Conservation (phyloP, 2,797 vertebrate genomes). For the Apodemus agrarius region DNA sequence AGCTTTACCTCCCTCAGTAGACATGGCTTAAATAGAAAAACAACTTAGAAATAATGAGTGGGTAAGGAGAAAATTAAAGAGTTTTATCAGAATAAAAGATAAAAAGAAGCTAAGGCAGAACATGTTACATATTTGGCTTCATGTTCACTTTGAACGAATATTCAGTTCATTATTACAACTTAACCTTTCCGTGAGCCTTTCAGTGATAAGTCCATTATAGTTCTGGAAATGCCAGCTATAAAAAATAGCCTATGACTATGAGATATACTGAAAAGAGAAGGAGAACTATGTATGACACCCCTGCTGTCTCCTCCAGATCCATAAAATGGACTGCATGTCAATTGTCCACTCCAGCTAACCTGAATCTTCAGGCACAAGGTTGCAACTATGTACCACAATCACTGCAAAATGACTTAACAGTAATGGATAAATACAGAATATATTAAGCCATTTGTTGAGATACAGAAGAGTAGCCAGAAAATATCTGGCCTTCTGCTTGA, state of each 20-base stretch:
- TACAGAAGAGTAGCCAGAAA: constrained; percentile 86
- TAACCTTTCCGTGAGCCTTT: constrained; percentile 70
- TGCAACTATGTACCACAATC: constrained; percentile 86
- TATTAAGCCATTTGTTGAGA: constrained; percentile 87
- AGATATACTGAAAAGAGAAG: constrained; percentile 62
- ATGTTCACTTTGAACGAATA: constrained; percentile 66
- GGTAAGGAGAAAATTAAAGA: constrained; percentile 76
- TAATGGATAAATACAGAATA: constrained; percentile 87
- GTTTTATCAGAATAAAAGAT: not conserved
- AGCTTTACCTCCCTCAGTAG: not conserved
- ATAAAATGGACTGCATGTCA: constrained; percentile 76
- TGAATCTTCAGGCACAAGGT: constrained; percentile 82
- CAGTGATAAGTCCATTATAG: constrained; percentile 77
- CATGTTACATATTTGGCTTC: constrained; percentile 67
- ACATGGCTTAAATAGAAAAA: constrained; percentile 53
- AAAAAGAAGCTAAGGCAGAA: constrained; percentile 23
- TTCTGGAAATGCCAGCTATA: constrained; percentile 68
- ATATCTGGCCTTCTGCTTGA: constrained; percentile 86
- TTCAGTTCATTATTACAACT: constrained; percentile 77
- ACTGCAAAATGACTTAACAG: constrained; percentile 86
- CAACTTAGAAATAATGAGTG: constrained; percentile 72
- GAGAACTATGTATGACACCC: constrained; percentile 19
- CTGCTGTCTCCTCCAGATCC: constrained; percentile 57
- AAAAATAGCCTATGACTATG: constrained; percentile 62
- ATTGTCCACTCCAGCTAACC: constrained; percentile 72